These are phyloP conservation scores for Neopipo cinnamomea DNA, from an alignment of 2,113 vertebrate genomes.

Conservation along the genomic window DNA sequence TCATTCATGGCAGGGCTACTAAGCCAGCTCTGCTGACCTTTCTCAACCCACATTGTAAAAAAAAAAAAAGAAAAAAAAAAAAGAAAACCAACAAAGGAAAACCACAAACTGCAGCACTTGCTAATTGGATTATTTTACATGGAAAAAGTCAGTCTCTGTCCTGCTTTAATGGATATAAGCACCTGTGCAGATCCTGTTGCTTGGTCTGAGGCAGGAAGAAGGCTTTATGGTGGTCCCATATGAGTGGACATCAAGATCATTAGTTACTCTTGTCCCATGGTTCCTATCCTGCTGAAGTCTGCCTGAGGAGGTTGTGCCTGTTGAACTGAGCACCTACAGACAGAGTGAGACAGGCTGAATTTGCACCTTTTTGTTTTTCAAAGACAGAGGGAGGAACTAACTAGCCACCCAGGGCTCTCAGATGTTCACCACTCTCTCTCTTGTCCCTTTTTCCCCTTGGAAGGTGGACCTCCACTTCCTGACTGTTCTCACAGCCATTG, in stretches of 20 bases:
- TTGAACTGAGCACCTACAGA: background rate
- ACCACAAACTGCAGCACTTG: background rate
- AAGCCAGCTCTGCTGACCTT: constrained; percentile 32
- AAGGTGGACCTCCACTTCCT: constrained; percentile 96
- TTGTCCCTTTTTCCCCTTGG: background rate
- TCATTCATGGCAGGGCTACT: constrained; percentile 33
- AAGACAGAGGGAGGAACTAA: background rate
- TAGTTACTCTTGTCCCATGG: background rate
- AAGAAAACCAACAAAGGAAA: background rate
- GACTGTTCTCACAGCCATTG: constrained; percentile 91
- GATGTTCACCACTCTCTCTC: background rate
- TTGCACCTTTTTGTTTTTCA: background rate
- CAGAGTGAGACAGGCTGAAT: background rate
- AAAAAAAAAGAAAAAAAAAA: background rate
- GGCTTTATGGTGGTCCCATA: background rate
- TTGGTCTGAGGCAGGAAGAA: background rate
- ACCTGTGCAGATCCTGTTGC: background rate
- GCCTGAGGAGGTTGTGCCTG: background rate
- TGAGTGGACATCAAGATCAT: background rate
- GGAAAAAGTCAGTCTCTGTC: background rate
- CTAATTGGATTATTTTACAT: constrained; percentile 40
- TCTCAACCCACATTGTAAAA: background rate
- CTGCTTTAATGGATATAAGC: background rate
- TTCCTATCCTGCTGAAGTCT: background rate
- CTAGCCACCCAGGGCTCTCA: background rate